Evolutionary conservation across 2,797 vertebrate genomes (phyloP).

Genomic region (Thalassophryne amazonica): DNA sequence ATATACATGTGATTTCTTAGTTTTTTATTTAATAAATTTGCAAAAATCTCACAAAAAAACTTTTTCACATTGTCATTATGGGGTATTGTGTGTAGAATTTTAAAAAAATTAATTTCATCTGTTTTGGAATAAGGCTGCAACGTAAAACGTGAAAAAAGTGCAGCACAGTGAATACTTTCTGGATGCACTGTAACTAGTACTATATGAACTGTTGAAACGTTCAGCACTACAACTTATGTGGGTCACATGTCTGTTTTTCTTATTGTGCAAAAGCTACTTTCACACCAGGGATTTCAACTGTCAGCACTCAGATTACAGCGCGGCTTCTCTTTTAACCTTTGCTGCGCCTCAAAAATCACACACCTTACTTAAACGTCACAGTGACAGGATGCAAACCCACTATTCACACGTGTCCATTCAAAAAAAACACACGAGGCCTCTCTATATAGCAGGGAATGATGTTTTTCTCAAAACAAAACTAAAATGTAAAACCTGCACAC

Average conservation of each 20-base stretch:
- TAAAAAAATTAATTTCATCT: no score
- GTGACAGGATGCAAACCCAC: slow-evolving; percentile 19
- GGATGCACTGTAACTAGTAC: no score
- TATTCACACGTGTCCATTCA: slow-evolving; percentile 22
- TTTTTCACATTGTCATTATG: no score
- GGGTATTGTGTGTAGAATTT: no score
- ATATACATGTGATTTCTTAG: no score
- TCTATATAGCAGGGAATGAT: slow-evolving; percentile 25
- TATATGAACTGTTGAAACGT: slow-evolving; percentile 40
- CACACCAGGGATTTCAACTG: slow-evolving; percentile 41
- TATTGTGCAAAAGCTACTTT: slow-evolving; percentile 43
- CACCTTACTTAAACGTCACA: slow-evolving; percentile 31
- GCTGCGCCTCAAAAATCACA: slow-evolving; percentile 27
- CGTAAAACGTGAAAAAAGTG: no score
- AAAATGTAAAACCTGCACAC: slow-evolving; percentile 40
- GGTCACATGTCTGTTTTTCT: slow-evolving; percentile 24
- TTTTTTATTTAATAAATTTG: no score
- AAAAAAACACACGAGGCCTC: not conserved
- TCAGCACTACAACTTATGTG: slow-evolving; percentile 20
- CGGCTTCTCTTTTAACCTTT: slow-evolving; percentile 50
- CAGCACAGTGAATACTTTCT: no score
- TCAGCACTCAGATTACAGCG: slow-evolving; percentile 49
- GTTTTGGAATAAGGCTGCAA: no score
- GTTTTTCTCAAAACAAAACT: slow-evolving; percentile 44
- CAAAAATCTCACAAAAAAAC: no score